Evolutionary conservation across 2,113 vertebrate species (phyloP).

Genomic region (Epinephelus cyanopodus): DNA sequence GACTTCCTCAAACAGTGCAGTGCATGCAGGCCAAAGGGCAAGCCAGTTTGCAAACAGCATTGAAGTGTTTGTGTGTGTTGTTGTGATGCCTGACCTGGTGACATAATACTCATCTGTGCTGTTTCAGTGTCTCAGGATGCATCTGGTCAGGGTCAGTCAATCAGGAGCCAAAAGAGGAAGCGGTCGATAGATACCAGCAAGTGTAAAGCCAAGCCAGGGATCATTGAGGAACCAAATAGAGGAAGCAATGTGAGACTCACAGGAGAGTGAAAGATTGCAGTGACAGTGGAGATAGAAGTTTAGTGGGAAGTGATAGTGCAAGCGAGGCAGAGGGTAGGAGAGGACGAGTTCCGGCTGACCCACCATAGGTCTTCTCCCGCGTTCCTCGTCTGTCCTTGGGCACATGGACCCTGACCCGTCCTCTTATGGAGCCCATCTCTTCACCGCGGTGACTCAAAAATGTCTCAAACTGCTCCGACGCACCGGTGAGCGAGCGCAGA

Average conservation of each 20-base stretch:
- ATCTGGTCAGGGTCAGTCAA: slow-evolving; percentile 78
- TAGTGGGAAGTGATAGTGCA: slow-evolving; percentile 75
- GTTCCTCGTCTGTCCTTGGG: slow-evolving; percentile 81
- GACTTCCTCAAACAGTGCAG: slow-evolving; percentile 23
- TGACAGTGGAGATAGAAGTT: slow-evolving; percentile 46
- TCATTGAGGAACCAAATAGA: slow-evolving; percentile 80
- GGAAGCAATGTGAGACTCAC: slow-evolving; percentile 67
- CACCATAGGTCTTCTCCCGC: slow-evolving; percentile 87
- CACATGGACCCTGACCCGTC: slow-evolving; percentile 83
- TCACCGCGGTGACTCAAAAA: slow-evolving; percentile 90
- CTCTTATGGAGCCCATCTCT: slow-evolving; percentile 90
- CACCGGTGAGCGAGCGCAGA: slow-evolving; percentile 71
- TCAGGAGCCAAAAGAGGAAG: slow-evolving; percentile 82
- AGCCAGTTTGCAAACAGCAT: slow-evolving; percentile 28
- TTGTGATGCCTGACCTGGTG: slow-evolving; percentile 66
- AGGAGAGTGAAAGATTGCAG: slow-evolving; percentile 53
- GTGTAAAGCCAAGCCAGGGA: slow-evolving; percentile 72
- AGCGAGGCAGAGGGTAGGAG: slow-evolving; percentile 42
- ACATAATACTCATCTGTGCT: slow-evolving; percentile 58
- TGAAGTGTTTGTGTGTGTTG: slow-evolving; percentile 47
- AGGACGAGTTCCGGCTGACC: slow-evolving; percentile 28
- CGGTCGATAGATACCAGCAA: slow-evolving; percentile 69
- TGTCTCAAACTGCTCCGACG: slow-evolving; percentile 87
- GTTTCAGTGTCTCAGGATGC: slow-evolving; percentile 77
- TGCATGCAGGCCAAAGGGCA: slow-evolving; percentile 13